These are phyloP conservation scores for Progne subis DNA, from an alignment of 2,113 vertebrate species.

Conservation along the genomic window DNA sequence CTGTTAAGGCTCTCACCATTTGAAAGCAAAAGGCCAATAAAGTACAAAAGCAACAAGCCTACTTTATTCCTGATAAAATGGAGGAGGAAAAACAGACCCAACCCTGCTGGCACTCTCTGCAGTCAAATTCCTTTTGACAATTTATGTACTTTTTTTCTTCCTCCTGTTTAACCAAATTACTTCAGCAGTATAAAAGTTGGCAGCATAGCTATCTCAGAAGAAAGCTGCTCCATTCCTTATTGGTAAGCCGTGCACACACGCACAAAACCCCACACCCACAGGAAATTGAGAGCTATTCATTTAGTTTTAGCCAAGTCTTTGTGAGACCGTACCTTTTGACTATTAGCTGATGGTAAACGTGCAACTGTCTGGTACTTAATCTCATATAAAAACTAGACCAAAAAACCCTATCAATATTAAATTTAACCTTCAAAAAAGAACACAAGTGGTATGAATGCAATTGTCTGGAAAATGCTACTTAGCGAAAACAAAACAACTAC, in stretches of 20 bases:
- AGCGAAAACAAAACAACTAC: conserved; percentile 57
- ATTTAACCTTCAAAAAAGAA: conserved; percentile 24
- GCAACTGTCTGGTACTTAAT: conserved; percentile 17
- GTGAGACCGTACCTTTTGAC: conserved; percentile 34
- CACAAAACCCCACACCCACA: neutral
- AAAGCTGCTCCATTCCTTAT: neutral
- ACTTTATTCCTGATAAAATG: neutral
- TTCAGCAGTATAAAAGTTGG: neutral
- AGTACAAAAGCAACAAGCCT: neutral
- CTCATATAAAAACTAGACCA: neutral
- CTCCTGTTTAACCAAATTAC: conserved; percentile 7
- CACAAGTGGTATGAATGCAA: neutral
- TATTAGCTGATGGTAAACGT: conserved; percentile 7
- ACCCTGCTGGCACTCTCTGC: neutral
- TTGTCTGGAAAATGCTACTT: conserved; percentile 44
- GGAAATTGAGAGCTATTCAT: conserved; percentile 39
- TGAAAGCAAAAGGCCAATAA: neutral
- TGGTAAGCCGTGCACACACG: neutral
- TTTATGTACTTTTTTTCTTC: conserved; percentile 11
- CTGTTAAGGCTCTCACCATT: neutral
- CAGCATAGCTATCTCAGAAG: neutral
- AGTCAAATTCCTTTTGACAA: conserved; percentile 28
- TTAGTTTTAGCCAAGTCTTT: conserved; percentile 31
- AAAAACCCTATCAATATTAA: neutral
- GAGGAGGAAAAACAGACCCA: conserved; percentile 25